Base-by-base conservation (phyloP, 1,140 invertebrate genomes). In the Xylocopa sonorina region DNA sequence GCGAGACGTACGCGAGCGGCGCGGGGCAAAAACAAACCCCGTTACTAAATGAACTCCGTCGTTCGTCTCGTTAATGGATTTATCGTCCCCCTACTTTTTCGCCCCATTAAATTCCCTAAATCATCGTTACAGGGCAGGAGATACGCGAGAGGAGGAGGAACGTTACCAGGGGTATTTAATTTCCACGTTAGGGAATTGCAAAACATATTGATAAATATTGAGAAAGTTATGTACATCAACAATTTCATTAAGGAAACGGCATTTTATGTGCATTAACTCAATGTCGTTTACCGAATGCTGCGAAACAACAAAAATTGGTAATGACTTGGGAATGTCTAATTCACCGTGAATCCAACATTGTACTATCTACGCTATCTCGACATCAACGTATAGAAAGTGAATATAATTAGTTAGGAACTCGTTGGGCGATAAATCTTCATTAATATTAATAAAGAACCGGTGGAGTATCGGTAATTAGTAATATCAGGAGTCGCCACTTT, bases 11-110 rank as follows among this genome's bases (percentile, higher is more conserved):
- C 81, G 81, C 69, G 80, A 83, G 62, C 67, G 62, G 62, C 78
- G 66, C 50, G 57, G 46, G 66, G 69, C 82, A 84, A 84, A 84
- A 84, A 84, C 82, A 84, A 84, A 84, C 81, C 76, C 82, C 82
- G 81, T 83, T 83, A 83, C 81, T 66, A 84, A 84, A 84, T 83
- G 81, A 83, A 84, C 81, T 80, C 64, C 64, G 63, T 64, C 64
- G 57, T 38, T 51, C 38, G 74, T 66, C 60, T 78, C 75, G 75
- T 73, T 75, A 81, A 74, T 75, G 68, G 69, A 82, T 84, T 82
- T 82, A 82, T 84, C 82, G 82, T 68, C 57, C 48, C 60, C 53
- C 48, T 64, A 41, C 62, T 64, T 64, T 43, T 29, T 67, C 53
- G 46, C 29, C 48, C 51, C 66, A 10, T 18, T 57, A 53, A 63